Conservation (phyloP, 2,113 vertebrate genomes). For the Ictalurus punctatus region DNA sequence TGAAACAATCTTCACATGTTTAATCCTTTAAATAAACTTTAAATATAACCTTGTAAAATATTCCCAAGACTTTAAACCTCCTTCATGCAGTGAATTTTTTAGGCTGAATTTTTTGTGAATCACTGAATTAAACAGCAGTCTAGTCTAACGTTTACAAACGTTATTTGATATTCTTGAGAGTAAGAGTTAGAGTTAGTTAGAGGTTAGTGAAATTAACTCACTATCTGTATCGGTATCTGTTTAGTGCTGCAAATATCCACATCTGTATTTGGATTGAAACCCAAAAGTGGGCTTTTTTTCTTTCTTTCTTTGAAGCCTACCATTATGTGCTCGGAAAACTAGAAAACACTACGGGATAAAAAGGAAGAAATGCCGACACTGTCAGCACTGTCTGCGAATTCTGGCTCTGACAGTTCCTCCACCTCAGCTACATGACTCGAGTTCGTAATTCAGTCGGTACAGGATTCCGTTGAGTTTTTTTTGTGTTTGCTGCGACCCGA, state of each 20-base stretch:
- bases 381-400: too few relatives aligned
- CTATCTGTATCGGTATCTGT: not conserved
- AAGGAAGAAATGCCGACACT: not conserved
- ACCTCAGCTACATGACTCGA: not conserved
- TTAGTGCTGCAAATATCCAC: not conserved
- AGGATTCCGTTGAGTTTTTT: too few relatives aligned
- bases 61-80: not conserved
- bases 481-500: too few relatives aligned
- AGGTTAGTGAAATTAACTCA: not conserved
- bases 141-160: not conserved
- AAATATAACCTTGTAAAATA: conserved; percentile 15
- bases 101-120: not conserved
- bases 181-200: not conserved
- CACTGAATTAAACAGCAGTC: not conserved
- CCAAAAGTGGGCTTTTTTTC: too few relatives aligned
- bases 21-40: conserved; percentile 21
- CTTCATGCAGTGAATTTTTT: not conserved
- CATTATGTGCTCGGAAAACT: not conserved
- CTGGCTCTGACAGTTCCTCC: not conserved
- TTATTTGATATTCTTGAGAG: not conserved
- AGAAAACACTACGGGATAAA: not conserved
- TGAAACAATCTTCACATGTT: conserved; percentile 12
- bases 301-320: not conserved
- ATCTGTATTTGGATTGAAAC: not conserved
- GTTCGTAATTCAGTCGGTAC: not conserved